Base-by-base conservation (phyloP, 2,797 vertebrate genomes). In the Gastrophryne carolinensis region DNA sequence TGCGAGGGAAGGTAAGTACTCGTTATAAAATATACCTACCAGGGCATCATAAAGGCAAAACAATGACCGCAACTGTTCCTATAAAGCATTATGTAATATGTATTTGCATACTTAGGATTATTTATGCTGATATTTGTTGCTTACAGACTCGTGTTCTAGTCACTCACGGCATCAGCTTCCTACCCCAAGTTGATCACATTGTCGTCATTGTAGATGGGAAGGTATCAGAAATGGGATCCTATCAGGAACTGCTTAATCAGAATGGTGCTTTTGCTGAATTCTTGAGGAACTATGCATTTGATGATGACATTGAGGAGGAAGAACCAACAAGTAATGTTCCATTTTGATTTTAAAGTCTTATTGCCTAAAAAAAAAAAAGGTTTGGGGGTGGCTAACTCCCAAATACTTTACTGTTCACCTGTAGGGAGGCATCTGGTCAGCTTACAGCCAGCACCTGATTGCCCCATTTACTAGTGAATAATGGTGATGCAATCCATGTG, bases 211-310 rank as follows among this genome's bases (percentile, higher is more conserved):
- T 95, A 81, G 92, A 97, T 0, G 98, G 98, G 15, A 87, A 83
- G 44, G 90, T 99, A 79, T 95, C 96, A 0, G 97, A 99, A 83
- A 93, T 89, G 90, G 98, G 98, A 65, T 96, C 97, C 73, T 95
- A 98, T 80, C 89, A 95, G 68, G 90, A 92, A 15, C 92, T 99
- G 80, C 87, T 96, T 78, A 86, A 92, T 8, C 92, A 93, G 79
- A 92, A 95, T 0, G 91, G 93, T 4, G 87, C 93, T 66, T 99
- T 99, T 9, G 94, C 98, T 0, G 96, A 96, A 83, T 99, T 99
- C 73, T 90, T 99, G 69, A 87, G 88, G 32, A 99, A 95, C 89
- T 97, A 97, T 11, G 81, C 93, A 0, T 80, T 91, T 2, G 92
- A 95, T 2, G 93, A 97, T 69, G 80, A 88, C 1, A 8, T 84